phyloP scores from a whole-genome alignment of 2,113 vertebrate genomes.

The Caracal caracal region DNA sequence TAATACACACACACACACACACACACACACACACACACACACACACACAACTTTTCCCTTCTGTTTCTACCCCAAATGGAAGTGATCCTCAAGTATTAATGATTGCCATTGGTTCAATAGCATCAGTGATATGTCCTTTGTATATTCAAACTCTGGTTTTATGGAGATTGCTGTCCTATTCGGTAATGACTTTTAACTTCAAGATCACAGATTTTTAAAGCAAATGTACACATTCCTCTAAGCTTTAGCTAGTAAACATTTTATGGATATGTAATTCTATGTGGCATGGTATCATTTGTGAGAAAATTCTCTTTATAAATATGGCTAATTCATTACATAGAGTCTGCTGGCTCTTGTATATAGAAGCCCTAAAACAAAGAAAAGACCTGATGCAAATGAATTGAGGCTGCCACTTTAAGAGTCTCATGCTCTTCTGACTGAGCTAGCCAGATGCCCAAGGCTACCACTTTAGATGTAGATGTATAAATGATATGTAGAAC shows the following conservation, averaged over 20 bases:
- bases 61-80: background rate
- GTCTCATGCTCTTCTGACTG: background rate
- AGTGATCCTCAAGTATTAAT: background rate
- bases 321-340: background rate
- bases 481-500: background rate
- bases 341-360: background rate
- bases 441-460: background rate
- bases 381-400: background rate
- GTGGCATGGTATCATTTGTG: background rate
- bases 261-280: background rate
- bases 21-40: no score
- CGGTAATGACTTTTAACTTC: background rate
- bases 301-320: slow-evolving; percentile 5
- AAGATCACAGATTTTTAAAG: background rate
- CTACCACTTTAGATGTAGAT: background rate
- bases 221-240: background rate
- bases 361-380: background rate
- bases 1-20: rapidly evolving
- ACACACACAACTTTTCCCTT: background rate
- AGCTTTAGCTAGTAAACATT: background rate
- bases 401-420: background rate
- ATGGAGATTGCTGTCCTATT: background rate
- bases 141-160: background rate
- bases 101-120: background rate
- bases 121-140: background rate